A percentile compares a stretch with the other conserved stretches of the same genome.
Conservation (phyloP, 2,888 invertebrate genomes). For the Raillietiella orientalis region DNA sequence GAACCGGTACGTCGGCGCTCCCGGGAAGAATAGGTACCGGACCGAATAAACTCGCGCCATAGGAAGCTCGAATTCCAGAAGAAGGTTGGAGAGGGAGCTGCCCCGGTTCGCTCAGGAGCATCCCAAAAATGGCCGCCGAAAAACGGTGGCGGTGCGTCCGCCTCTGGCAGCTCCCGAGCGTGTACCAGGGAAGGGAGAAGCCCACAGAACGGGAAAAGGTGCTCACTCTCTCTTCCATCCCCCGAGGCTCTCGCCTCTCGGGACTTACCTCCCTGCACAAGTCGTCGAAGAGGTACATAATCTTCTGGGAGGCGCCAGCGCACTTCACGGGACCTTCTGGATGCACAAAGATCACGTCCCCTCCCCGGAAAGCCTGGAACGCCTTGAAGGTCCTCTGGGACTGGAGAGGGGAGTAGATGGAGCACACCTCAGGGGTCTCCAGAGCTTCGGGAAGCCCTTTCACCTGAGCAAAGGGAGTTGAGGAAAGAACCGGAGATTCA, state of each 20-base stretch:
- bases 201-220: too few species aligned
- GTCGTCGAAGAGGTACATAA: conserved; percentile 63
- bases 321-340: conserved; percentile 78
- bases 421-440: conserved; percentile 12
- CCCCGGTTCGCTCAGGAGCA: too few species aligned
- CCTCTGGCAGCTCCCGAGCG: conserved; percentile 13
- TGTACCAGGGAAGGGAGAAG: conserved; percentile 9
- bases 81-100: too few species aligned
- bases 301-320: conserved; percentile 94
- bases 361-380: conserved; percentile 29
- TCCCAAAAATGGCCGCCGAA: too few species aligned
- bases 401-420: conserved; percentile 51
- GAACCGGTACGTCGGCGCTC: too few species aligned
- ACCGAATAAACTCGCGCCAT: too few species aligned
- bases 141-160: too few species aligned
- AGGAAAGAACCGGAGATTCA: too few species aligned
- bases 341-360: conserved; percentile 69
- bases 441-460: background rate
- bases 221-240: too few species aligned
- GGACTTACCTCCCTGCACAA: conserved; percentile 33
- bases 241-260: background rate
- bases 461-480: too few species aligned
- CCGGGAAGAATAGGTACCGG: too few species aligned
- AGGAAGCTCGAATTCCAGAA: too few species aligned
- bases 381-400: conserved; percentile 40